Evolutionary conservation across 1,140 invertebrate genomes (phyloP).

Genomic region (Sminthurinus signatus): DNA sequence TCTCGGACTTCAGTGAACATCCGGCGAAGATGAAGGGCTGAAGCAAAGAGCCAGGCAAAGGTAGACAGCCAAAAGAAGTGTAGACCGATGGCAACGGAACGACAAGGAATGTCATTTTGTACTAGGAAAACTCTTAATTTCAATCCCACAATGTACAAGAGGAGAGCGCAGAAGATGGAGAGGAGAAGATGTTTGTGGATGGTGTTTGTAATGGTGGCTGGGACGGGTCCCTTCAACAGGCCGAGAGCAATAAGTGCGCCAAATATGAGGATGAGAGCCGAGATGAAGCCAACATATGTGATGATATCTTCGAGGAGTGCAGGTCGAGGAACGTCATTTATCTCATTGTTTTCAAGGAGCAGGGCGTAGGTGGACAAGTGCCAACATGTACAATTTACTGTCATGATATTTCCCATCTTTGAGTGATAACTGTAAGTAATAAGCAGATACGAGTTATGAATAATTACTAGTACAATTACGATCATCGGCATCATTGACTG

Average conservation of each 20-base stretch:
- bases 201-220: conserved; percentile 82
- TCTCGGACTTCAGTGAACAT: conserved; percentile 93
- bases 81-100: conserved; percentile 69
- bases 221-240: conserved; percentile 63
- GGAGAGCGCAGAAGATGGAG: conserved; percentile 74
- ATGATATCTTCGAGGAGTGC: conserved; percentile 75
- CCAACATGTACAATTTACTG: conserved; percentile 91
- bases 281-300: conserved; percentile 78
- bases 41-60: conserved; percentile 85
- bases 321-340: conserved; percentile 69
- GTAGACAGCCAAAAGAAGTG: conserved; percentile 64
- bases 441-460: too few relatives aligned
- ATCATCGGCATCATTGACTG: too few relatives aligned
- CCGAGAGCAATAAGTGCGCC: conserved; percentile 65
- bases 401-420: conserved; percentile 45
- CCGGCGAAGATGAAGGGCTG: conserved; percentile 84
- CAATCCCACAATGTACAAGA: conserved; percentile 78
- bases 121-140: conserved; percentile 69
- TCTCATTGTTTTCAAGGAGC: conserved; percentile 81
- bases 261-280: conserved; percentile 72
- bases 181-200: conserved; percentile 90
- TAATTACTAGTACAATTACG: too few relatives aligned
- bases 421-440: too few relatives aligned
- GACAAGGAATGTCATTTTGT: conserved; percentile 48
- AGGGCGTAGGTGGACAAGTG: conserved; percentile 88